Conservation (phyloP, 2,888 invertebrate species). For the Chymomyza fuscimana region DNA sequence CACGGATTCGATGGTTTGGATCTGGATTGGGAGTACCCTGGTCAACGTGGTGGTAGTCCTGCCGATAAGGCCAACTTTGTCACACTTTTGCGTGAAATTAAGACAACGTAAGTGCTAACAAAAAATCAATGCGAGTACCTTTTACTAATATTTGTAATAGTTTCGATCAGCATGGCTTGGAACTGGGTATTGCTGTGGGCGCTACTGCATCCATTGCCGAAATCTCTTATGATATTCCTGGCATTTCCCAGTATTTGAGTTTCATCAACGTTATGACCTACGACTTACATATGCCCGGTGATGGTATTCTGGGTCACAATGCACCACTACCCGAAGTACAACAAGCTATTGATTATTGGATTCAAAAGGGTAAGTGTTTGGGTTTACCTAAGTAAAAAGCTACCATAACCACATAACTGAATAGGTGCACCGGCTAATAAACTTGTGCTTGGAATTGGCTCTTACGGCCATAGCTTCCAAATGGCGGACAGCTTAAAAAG, state of each 20-base stretch:
- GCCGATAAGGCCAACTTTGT: constrained; percentile 88
- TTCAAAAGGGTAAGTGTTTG: constrained; percentile 71
- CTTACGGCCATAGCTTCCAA: constrained; percentile 92
- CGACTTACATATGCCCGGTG: constrained; percentile 57
- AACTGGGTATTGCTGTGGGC: constrained; percentile 84
- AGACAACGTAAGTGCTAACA: constrained; percentile 79
- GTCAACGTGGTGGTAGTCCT: constrained; percentile 75
- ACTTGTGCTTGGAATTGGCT: constrained; percentile 91
- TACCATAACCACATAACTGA: not conserved
- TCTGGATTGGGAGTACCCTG: constrained; percentile 96
- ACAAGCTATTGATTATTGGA: constrained; percentile 92
- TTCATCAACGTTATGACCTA: constrained; percentile 74
- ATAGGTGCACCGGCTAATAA: constrained; percentile 85
- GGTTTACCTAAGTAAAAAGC: not conserved
- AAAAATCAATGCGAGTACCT: not conserved
- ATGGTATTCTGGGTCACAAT: constrained; percentile 59
- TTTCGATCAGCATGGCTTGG: constrained; percentile 79
- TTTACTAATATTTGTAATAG: constrained; percentile 26
- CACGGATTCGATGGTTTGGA: constrained; percentile 94
- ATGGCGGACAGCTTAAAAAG: constrained; percentile 81
- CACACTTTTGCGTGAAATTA: constrained; percentile 59
- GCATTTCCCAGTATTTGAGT: constrained; percentile 56
- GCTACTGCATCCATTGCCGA: constrained; percentile 52
- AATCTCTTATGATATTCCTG: constrained; percentile 64
- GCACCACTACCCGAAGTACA: constrained; percentile 85